Evolutionary conservation across 2,888 invertebrate genomes (phyloP).

Genomic region (Cyrtodaria siliqua): DNA sequence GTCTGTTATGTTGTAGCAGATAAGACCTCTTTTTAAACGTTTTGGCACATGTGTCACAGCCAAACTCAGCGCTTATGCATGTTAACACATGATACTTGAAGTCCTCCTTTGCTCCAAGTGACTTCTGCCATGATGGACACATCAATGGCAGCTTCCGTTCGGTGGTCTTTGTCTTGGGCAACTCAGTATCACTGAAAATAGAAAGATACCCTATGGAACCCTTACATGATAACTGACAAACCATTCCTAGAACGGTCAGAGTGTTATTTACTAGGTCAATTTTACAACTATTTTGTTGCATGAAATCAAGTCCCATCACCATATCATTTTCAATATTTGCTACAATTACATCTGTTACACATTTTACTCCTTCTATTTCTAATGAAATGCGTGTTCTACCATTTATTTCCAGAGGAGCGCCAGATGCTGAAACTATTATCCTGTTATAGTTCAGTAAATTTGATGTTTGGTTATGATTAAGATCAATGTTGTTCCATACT

Average conservation of each 20-base stretch:
- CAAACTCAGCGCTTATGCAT: too few relatives aligned
- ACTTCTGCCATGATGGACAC: too few relatives aligned
- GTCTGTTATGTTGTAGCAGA: too few relatives aligned
- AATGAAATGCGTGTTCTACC: neutral
- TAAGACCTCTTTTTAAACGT: too few relatives aligned
- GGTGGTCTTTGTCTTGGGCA: too few relatives aligned
- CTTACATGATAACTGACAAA: neutral
- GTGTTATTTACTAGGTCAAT: neutral
- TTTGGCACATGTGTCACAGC: too few relatives aligned
- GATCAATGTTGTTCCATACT: constrained; percentile 2
- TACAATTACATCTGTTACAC: constrained; percentile 12
- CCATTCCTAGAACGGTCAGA: constrained; percentile 1
- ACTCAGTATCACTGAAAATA: too few relatives aligned
- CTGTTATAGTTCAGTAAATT: neutral
- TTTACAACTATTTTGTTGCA: neutral
- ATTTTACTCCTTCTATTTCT: neutral
- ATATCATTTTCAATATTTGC: constrained; percentile 30
- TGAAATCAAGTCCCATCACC: constrained; percentile 27
- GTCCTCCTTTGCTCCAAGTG: too few relatives aligned
- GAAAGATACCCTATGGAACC: constrained; percentile 16
- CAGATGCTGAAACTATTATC: constrained; percentile 8
- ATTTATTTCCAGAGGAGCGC: neutral
- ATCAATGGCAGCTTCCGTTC: too few relatives aligned
- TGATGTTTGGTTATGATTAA: neutral
- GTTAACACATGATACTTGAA: too few relatives aligned